These are phyloP conservation scores for Erebia epiphron DNA, from an alignment of 2,888 invertebrate genomes.

Conservation along the genomic window DNA sequence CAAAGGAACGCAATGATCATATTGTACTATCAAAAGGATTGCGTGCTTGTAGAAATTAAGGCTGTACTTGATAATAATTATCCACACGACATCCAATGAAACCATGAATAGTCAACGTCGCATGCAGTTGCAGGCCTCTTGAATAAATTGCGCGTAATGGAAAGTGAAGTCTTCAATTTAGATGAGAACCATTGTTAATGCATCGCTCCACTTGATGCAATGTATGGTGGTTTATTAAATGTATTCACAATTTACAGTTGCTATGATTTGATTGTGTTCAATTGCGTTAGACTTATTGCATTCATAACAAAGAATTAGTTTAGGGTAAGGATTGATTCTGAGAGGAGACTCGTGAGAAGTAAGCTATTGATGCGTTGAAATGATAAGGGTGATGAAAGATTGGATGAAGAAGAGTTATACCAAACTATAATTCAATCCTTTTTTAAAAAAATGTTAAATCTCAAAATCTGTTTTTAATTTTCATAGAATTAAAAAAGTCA, in stretches of 20 bases:
- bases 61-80: constrained; percentile 35
- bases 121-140: constrained; percentile 27
- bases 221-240: constrained; percentile 30
- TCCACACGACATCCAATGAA: constrained; percentile 31
- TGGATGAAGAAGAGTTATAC: too few species aligned
- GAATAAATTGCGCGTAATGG: constrained; percentile 39
- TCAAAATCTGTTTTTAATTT: too few species aligned
- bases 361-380: too few species aligned
- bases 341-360: too few species aligned
- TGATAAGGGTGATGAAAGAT: too few species aligned
- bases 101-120: constrained; percentile 32
- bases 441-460: too few species aligned
- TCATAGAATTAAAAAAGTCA: too few species aligned
- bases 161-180: constrained; percentile 38
- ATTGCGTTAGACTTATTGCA: too few species aligned
- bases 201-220: constrained; percentile 36
- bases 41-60: constrained; percentile 37
- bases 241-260: constrained; percentile 17
- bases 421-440: too few species aligned
- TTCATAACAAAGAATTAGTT: too few species aligned
- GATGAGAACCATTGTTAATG: constrained; percentile 34
- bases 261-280: not conserved
- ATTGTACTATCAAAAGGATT: constrained; percentile 17
- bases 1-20: constrained; percentile 6
- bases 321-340: too few species aligned